Base-by-base conservation (phyloP, 2,113 vertebrate genomes). In the Salvelinus sp. region DNA sequence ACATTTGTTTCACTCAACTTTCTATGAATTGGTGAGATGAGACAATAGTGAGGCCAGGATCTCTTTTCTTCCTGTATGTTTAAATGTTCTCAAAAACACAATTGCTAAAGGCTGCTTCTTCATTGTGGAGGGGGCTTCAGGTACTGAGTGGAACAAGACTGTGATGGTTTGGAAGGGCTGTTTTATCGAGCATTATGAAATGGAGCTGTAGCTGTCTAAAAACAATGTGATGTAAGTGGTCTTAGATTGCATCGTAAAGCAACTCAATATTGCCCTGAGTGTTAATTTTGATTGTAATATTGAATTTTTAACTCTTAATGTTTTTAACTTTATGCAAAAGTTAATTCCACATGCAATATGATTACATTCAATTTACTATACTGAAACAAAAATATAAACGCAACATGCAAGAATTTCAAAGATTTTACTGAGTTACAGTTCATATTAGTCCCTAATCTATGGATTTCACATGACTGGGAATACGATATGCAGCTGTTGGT, bases 31-130 rank as follows among this genome's bases (percentile, higher is more conserved):
- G 38, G 6, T 38, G 38, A 38, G 38, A 38, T 38, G 38, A 38
- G 9, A 38, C 38, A 2, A 38, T 38, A 38, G 7, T 38, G 33
- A 38, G 38, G 9, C 48, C 14, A 50, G 2, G 48, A 14, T 50
- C 48, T 50, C 48, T 50, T 50, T 13, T 50, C 48, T 14, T 60
- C 20, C 58, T 60, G 12, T 60, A 6, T 60, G 58, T 60, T 68
- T 28, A 68, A 14, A 68, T 68, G 65, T 68, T 68, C 14, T 62
- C 7, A 66, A 54, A 50, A 4, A 38, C 30, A 25, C 33, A 25
- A 64, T 6, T 62, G 66, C 10, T 65, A 33, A 68, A 57, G 44
- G n/a, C 62, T 78, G 50, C 66, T 63, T 27, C 38, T 6, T 58
- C 65, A 54, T 25, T 2, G 3, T 38, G 62, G 62, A 28, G 27